A percentile compares a stretch with the other conserved stretches of the same genome.
Conservation (phyloP, 1,140 invertebrate species). For the Campoletis sonorensis region DNA sequence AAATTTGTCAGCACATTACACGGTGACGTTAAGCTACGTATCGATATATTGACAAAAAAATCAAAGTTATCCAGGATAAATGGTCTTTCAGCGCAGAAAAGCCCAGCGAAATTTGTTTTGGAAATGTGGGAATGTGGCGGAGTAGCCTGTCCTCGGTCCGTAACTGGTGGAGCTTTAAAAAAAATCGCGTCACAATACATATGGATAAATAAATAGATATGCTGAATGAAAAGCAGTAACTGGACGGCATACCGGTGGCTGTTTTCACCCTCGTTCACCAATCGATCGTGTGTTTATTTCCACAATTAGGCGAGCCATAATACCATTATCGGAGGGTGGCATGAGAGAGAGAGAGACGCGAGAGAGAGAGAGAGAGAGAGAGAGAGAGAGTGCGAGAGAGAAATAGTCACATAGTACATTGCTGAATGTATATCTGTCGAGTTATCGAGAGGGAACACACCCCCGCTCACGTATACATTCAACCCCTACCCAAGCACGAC, state of each 20-base stretch:
- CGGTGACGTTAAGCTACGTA: too few species aligned
- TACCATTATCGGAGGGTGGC: constrained; percentile 70
- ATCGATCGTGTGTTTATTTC: constrained; percentile 70
- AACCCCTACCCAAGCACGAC: constrained; percentile 53
- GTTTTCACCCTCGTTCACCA: constrained; percentile 45
- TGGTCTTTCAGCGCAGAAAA: too few species aligned
- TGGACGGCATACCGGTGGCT: constrained; percentile 1
- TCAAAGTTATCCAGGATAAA: too few species aligned
- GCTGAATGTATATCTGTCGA: constrained; percentile 1
- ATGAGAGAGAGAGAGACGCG: constrained; percentile 12
- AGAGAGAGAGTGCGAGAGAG: constrained; percentile 3
- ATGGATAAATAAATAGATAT: constrained; percentile 17
- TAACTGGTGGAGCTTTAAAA: too few species aligned
- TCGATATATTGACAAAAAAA: too few species aligned
- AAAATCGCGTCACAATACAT: not conserved
- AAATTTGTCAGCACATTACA: too few species aligned
- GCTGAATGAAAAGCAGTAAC: not conserved
- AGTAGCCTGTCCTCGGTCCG: too few species aligned
- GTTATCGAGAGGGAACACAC: constrained; percentile 51
- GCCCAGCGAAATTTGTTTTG: too few species aligned
- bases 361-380: not conserved
- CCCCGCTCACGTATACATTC: constrained; percentile 48
- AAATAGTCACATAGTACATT: not conserved
- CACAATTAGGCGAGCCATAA: constrained; percentile 72
- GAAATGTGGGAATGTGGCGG: too few species aligned